These are phyloP conservation scores for Chinchilla lanigera DNA, from an alignment of 2,113 vertebrate genomes.

Conservation along the genomic window DNA sequence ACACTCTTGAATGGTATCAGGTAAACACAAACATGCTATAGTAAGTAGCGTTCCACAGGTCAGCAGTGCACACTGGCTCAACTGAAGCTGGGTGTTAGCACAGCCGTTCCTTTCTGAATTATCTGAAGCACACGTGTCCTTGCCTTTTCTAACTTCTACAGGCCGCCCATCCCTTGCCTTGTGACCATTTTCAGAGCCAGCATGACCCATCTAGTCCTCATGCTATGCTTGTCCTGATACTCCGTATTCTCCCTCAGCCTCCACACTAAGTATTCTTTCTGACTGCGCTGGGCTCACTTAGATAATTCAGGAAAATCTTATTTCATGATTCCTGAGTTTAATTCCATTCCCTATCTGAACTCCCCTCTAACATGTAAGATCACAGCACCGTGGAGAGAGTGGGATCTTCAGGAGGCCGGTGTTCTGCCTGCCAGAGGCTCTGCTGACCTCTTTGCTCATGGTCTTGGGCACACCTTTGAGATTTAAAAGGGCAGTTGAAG, in stretches of 20 bases:
- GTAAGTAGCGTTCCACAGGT: background rate
- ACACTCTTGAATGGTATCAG: background rate
- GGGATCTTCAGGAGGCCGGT: background rate
- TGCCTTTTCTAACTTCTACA: background rate
- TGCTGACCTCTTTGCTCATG: background rate
- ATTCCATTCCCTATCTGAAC: background rate
- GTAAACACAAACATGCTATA: background rate
- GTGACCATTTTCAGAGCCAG: background rate
- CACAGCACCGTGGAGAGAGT: too few species aligned
- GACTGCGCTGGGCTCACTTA: background rate
- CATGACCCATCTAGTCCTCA: background rate
- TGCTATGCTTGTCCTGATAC: accelerated
- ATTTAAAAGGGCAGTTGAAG: background rate
- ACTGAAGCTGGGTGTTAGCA: background rate
- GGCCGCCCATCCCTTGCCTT: background rate
- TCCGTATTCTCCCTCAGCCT: background rate
- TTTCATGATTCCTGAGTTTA: background rate
- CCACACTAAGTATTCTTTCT: too few species aligned
- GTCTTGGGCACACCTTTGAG: background rate
- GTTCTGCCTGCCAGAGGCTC: background rate
- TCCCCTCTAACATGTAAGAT: background rate
- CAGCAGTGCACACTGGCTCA: background rate
- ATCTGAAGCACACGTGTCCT: too few species aligned
- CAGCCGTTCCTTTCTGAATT: background rate
- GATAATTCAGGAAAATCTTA: background rate